Base-by-base conservation (phyloP, 2,888 invertebrate genomes). In the Physocephala rufipes region DNA sequence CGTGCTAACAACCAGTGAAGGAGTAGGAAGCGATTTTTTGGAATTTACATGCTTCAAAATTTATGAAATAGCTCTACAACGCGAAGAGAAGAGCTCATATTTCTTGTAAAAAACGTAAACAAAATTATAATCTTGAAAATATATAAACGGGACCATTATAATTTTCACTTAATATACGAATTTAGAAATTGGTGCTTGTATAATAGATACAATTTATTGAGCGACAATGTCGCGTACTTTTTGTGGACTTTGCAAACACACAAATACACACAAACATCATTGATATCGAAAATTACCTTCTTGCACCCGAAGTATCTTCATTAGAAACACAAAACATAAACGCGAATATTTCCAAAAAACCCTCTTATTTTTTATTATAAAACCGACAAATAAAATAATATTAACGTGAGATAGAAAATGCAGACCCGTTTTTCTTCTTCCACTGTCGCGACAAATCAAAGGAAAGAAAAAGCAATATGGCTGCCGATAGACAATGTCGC, bases 401-500 rank as follows among this genome's bases (percentile, higher is more conserved):
- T 24, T 30, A 24, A 19, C 62, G 62, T 68, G 68, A 68, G 68
- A 68, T 62, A 49, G 36, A 68, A 68, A 61, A 58, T 24, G 12
- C n/a, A 43, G 58, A 36, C 58, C 43, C 58, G 58, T 70, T 16
- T 67, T 68, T 62, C 65, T 58, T 58, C 69, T 70, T 62, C 70
- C 55, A 24, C 36, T 45, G 65, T 61, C 51, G 45, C 47, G 66
- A 45, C 51, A 51, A 28, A 26, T 36, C 49, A n/a, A 15, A 16
- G 16, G 59, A 45, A 61, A 75, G 74, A 64, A 77, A 78, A 77
- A 76, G 78, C 75, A 76, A 77, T 78, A 77, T 77, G 77, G 76
- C 77, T 76, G 67, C 67, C 67, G 28, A 19, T 36, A 47, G 62
- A 47, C 36, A 21, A 30, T 9, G 53, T 66, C 24, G 53, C 53